Base-by-base conservation (phyloP, 2,797 vertebrate species). In the Cyclopterus lumpus region DNA sequence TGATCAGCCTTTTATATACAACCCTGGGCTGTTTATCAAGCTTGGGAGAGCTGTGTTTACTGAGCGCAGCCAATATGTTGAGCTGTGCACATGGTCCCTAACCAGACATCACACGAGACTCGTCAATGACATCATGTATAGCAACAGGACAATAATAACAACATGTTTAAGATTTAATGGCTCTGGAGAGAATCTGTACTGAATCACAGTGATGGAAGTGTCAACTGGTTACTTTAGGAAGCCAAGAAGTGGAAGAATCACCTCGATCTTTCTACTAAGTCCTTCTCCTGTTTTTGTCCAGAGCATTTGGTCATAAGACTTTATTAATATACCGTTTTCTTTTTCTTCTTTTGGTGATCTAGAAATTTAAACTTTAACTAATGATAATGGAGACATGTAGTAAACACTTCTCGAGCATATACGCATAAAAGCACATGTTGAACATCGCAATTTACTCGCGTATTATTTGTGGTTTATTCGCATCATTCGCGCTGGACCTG, bases 61-160 rank as follows among this genome's bases (percentile, higher is more conserved):
- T 11, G 48, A 66, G 49, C 44, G 30, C 44, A 26, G 72, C 42
- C 63, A 57, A 38, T 11, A 51, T 24, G 28, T 40, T 30, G 34
- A 66, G 55, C 49, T 26, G 16, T 53, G 40, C 30, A 70, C 44
- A 66, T 14, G 57, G 40, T 68, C 7, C 28, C 51, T 26, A 0
- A 46, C 38, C 40, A 32, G 32, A 49, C 38, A 22, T 71, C 69
- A 4, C 24, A 61, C 49, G 55, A 53, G 34, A 67, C 67, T 44
- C 44, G 62, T 53, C 77, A 48, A 18, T 78, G 63, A 76, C 77
- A 69, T 80, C 79, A 80, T 54, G 61, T 75, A 36, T 36, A 75
- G 79, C 73, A 82, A 78, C 77, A 71, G 76, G 58, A 77, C 26
- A 79, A 79, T 71, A 68, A 79, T 67, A 75, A 71, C 46, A 74